Evolutionary conservation across 92 coral and sea anemone genomes (phyloP).

Genomic region (Bergia sp.): DNA sequence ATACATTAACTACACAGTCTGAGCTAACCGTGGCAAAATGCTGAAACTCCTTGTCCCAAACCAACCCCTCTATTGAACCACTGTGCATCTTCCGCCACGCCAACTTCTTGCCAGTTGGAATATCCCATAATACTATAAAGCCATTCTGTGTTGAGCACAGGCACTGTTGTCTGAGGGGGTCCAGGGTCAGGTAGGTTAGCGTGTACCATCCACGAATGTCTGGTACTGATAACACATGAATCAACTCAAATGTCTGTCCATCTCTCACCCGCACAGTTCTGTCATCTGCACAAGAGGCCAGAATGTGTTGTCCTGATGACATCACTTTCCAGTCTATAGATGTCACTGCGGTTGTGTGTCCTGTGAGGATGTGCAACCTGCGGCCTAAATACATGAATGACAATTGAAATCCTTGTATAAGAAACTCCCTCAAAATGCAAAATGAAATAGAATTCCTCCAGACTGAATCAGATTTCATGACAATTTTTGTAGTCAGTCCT

Average conservation of each 20-base stretch:
- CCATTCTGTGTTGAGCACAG: slow-evolving; percentile 94
- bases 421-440: neutral
- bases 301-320: slow-evolving; percentile 55
- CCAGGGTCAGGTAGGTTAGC: slow-evolving; percentile 79
- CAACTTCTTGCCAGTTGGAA: slow-evolving; percentile 68
- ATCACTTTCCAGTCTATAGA: slow-evolving; percentile 86
- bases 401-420: too few species aligned
- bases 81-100: slow-evolving; percentile 83
- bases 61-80: slow-evolving; percentile 85
- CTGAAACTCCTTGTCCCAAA: slow-evolving; percentile 71
- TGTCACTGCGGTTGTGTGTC: slow-evolving; percentile 92
- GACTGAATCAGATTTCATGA: too few species aligned
- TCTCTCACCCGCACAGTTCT: slow-evolving; percentile 75
- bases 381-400: slow-evolving; percentile 42
- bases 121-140: slow-evolving; percentile 82
- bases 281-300: slow-evolving; percentile 91
- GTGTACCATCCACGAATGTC: slow-evolving; percentile 87
- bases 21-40: slow-evolving; percentile 80
- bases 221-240: slow-evolving; percentile 59
- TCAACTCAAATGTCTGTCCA: slow-evolving; percentile 63
- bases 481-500: too few species aligned
- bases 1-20: slow-evolving; percentile 81
- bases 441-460: too few species aligned
- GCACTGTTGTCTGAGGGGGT: slow-evolving; percentile 72
- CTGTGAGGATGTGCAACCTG: slow-evolving; percentile 70